These are phyloP conservation scores for Myodes glareolus DNA, from an alignment of 2,113 vertebrate species.

Conservation along the genomic window DNA sequence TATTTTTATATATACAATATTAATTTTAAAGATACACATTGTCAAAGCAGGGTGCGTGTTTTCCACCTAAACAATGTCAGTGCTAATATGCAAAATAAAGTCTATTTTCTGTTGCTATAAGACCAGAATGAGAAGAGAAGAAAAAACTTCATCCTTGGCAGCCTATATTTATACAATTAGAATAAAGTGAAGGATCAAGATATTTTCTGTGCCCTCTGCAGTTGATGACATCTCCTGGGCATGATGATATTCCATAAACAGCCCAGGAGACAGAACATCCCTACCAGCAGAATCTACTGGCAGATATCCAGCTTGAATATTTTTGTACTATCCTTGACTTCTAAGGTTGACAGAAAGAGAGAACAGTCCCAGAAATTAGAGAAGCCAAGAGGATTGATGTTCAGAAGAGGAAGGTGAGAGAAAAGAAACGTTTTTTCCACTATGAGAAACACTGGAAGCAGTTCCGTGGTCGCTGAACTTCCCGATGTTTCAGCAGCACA, in stretches of 20 bases:
- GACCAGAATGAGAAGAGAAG: not conserved
- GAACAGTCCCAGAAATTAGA: slow-evolving; percentile 17
- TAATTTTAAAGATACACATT: slow-evolving; percentile 29
- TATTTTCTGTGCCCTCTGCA: slow-evolving; percentile 40
- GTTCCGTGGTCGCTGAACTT: not conserved
- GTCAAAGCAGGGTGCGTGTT: not conserved
- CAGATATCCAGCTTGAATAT: not conserved
- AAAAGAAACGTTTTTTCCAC: slow-evolving; percentile 4
- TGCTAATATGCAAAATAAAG: not conserved
- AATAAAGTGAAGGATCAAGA: not conserved
- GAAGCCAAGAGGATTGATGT: slow-evolving; percentile 14
- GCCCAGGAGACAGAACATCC: not conserved
- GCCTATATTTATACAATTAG: not conserved
- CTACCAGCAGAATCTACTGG: slow-evolving; percentile 29
- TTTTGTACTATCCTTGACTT: slow-evolving; percentile 60
- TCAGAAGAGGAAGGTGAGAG: not conserved
- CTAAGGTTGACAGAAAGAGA: slow-evolving; percentile 4
- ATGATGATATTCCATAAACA: not conserved
- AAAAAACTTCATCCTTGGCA: not conserved
- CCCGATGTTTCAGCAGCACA: slow-evolving; percentile 4
- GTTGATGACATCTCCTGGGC: not conserved
- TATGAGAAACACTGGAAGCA: not conserved
- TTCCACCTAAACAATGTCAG: not conserved
- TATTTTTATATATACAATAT: not conserved
- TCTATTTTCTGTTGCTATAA: not conserved